Percentiles rank a stretch among this genome's conserved stretches.
Evolutionary conservation across 2,113 vertebrate genomes (phyloP).

Genomic region (Sinosuthora webbiana): DNA sequence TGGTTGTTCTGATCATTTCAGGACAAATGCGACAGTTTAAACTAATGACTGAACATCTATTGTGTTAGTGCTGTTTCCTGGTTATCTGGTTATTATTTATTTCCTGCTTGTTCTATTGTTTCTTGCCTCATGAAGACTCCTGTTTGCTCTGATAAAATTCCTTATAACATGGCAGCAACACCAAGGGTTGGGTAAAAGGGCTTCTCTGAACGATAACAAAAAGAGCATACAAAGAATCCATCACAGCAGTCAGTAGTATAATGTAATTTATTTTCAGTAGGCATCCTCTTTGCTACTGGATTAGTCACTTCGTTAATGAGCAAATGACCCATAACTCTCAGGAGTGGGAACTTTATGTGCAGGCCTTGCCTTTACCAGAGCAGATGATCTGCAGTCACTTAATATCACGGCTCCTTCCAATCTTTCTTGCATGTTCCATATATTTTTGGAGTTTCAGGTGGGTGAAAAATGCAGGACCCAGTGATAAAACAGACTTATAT

Average conservation of each 20-base stretch:
- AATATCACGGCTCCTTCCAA: background rate
- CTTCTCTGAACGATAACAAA: background rate
- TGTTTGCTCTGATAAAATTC: constrained; percentile 41
- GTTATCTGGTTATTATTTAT: constrained; percentile 52
- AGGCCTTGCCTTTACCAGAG: background rate
- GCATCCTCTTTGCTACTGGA: constrained; percentile 10
- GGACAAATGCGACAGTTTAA: background rate
- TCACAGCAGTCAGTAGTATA: constrained; percentile 29
- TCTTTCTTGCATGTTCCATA: background rate
- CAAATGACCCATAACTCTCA: constrained; percentile 33
- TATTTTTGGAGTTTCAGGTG: background rate
- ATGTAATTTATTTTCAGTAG: constrained; percentile 31
- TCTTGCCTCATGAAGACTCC: constrained; percentile 44
- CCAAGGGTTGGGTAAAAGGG: background rate
- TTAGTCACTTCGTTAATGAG: constrained; percentile 12
- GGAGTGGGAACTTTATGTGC: constrained; percentile 1
- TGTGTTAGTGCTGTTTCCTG: constrained; percentile 12
- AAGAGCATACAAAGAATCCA: constrained; percentile 42
- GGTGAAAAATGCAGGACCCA: background rate
- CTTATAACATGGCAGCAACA: constrained; percentile 12
- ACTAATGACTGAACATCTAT: background rate
- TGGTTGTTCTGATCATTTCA: constrained; percentile 31
- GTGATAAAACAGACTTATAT: background rate
- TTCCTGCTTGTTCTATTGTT: constrained; percentile 39
- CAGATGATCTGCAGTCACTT: background rate